phyloP scores from a whole-genome alignment of 2,113 vertebrate genomes.

The Theristicus caerulescens region DNA sequence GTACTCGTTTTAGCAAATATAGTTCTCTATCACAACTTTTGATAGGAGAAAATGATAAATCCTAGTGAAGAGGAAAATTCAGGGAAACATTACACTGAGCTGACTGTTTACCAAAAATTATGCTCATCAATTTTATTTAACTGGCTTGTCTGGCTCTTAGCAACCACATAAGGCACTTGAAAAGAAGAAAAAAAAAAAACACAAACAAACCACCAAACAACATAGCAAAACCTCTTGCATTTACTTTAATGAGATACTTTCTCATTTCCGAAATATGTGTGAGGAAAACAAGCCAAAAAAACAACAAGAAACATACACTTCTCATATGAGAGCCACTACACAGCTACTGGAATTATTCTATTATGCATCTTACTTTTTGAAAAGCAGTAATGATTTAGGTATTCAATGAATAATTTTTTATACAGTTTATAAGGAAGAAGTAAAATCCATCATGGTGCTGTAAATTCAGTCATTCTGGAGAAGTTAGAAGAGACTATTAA shows the following conservation, averaged over 20 bases:
- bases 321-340: neutral
- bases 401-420: neutral
- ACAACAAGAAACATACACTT: neutral
- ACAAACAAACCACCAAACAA: no score
- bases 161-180: neutral
- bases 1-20: constrained; percentile 70
- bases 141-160: neutral
- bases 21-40: constrained; percentile 67
- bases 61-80: constrained; percentile 39
- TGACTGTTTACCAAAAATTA: neutral
- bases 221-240: neutral
- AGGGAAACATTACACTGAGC: neutral
- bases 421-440: neutral
- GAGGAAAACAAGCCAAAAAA: neutral
- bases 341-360: neutral
- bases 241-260: neutral
- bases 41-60: constrained; percentile 19
- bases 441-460: neutral
- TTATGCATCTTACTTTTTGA: neutral
- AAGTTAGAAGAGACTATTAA: neutral
- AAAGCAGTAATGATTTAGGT: neutral
- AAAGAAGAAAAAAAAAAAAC: neutral
- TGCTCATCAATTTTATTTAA: neutral
- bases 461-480: neutral
- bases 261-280: neutral